Percentiles rank a stretch among this genome's conserved stretches.
These are phyloP conservation scores for Gibbula magus DNA, from an alignment of 2,888 invertebrate genomes.

Conservation along the genomic window DNA sequence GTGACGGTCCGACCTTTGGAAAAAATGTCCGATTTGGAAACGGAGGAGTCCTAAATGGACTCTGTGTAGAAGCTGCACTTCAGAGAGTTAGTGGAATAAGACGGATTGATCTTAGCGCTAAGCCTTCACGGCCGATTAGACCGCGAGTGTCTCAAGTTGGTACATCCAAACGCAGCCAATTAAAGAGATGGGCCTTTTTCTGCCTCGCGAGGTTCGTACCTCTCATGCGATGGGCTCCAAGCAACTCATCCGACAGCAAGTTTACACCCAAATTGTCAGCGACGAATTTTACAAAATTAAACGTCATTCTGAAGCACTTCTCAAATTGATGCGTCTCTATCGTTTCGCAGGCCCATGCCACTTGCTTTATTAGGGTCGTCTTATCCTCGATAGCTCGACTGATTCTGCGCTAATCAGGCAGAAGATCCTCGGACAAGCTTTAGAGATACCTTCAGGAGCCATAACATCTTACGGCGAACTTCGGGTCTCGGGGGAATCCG, in stretches of 20 bases:
- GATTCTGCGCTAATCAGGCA: conserved; percentile 18
- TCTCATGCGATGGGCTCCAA: conserved; percentile 1
- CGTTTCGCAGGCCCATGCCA: conserved; percentile 20
- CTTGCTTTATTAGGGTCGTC: conserved; percentile 19
- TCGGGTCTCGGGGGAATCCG: neutral
- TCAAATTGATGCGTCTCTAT: conserved; percentile 16
- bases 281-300: conserved; percentile 23
- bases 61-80: neutral
- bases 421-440: conserved; percentile 3
- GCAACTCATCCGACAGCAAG: conserved; percentile 7
- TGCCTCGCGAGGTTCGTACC: neutral
- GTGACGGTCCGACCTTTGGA: too few species aligned
- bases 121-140: neutral
- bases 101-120: neutral
- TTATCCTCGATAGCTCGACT: neutral
- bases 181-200: conserved; percentile 25
- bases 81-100: conserved; percentile 7
- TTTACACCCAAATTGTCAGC: conserved; percentile 25
- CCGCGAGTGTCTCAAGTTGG: conserved; percentile 11
- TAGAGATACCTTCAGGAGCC: neutral
- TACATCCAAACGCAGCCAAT: conserved; percentile 19
- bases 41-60: too few species aligned
- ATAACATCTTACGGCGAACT: conserved; percentile 13
- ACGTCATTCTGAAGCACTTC: conserved; percentile 21
- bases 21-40: too few species aligned